Conservation (phyloP, 1,140 invertebrate genomes). For the Caenorhabditis briggsae region DNA sequence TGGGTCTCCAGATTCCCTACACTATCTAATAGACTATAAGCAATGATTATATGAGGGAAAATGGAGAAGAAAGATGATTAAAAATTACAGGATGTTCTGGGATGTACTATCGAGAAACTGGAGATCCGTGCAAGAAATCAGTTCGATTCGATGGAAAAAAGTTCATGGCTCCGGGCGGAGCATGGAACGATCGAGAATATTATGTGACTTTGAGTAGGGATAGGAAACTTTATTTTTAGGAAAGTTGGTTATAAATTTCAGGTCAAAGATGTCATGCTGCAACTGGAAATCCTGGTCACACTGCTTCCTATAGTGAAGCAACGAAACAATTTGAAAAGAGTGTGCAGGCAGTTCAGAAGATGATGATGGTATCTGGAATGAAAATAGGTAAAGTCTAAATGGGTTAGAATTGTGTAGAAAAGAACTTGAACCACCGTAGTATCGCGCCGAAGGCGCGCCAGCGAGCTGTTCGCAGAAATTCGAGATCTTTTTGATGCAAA, state of each 20-base stretch:
- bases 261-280: constrained; percentile 53
- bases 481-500: not conserved
- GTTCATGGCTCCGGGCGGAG: constrained; percentile 62
- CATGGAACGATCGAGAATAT: constrained; percentile 66
- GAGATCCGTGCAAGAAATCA: constrained; percentile 48
- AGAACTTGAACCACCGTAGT: not conserved
- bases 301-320: constrained; percentile 66
- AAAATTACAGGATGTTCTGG: constrained; percentile 64
- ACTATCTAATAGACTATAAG: not conserved
- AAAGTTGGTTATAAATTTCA: not conserved
- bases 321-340: constrained; percentile 68
- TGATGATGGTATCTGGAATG: constrained; percentile 63
- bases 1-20: not conserved
- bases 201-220: constrained; percentile 62
- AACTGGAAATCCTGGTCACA: constrained; percentile 48
- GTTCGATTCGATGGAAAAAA: constrained; percentile 70
- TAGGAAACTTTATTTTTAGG: not conserved
- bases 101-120: constrained; percentile 61
- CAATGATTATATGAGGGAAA: constrained; percentile 9
- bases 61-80: not conserved
- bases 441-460: not conserved
- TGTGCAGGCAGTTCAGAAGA: constrained; percentile 65
- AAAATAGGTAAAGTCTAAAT: constrained; percentile 43
- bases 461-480: not conserved
- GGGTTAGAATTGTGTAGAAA: not conserved